These are phyloP conservation scores for Anseranas semipalmata DNA, from an alignment of 2,113 vertebrate genomes.

Conservation along the genomic window DNA sequence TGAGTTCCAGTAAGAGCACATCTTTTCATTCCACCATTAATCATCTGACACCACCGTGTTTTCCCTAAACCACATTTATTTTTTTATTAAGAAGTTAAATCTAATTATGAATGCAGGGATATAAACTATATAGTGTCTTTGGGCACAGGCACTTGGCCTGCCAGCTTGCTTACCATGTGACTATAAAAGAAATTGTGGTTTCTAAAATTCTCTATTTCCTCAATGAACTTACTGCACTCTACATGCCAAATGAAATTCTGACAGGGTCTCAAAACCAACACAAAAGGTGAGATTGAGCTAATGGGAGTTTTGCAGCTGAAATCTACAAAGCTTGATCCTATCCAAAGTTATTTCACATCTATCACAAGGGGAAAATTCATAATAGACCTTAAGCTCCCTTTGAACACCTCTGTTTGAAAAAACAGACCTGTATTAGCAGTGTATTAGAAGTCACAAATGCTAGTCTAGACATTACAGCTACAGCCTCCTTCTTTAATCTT, in stretches of 20 bases:
- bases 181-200: neutral
- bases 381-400: constrained; percentile 34
- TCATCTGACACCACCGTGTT: neutral
- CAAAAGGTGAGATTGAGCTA: constrained; percentile 52
- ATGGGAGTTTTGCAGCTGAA: constrained; percentile 26
- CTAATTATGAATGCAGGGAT: neutral
- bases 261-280: constrained; percentile 62
- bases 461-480: constrained; percentile 33
- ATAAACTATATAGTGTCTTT: neutral
- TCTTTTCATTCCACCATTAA: neutral
- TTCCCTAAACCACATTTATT: neutral
- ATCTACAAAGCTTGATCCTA: constrained; percentile 15
- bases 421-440: neutral
- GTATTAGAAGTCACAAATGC: constrained; percentile 11
- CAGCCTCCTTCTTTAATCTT: constrained; percentile 8
- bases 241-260: constrained; percentile 11
- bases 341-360: neutral
- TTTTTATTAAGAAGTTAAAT: constrained; percentile 25
- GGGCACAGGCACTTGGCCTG: neutral
- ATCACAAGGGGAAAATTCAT: neutral
- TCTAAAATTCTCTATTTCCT: neutral
- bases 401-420: constrained; percentile 14
- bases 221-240: neutral
- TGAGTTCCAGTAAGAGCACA: neutral
- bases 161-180: neutral